Conservation (phyloP, 1,140 invertebrate species). For the Aphaenogaster floridana region DNA sequence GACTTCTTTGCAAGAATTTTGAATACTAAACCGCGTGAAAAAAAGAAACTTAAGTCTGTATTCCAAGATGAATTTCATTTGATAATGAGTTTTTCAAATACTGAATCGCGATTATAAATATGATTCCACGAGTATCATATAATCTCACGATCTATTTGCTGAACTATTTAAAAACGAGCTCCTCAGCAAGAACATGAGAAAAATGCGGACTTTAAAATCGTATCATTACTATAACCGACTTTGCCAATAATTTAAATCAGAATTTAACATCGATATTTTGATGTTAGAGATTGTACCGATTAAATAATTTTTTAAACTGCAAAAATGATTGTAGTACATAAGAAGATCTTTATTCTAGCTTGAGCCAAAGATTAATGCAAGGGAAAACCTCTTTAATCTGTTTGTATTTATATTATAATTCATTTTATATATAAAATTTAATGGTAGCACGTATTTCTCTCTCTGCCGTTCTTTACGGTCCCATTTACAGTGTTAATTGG, state of each 20-base stretch:
- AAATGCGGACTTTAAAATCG: background rate
- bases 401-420: slow-evolving; percentile 17
- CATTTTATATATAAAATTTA: background rate
- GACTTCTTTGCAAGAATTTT: background rate
- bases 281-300: background rate
- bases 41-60: background rate
- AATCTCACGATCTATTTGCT: background rate
- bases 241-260: background rate
- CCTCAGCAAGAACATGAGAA: background rate
- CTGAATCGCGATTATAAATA: background rate
- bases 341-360: background rate
- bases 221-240: background rate
- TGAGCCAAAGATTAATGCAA: background rate
- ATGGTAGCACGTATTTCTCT: background rate
- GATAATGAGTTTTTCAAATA: background rate
- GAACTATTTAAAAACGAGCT: background rate
- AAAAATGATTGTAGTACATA: background rate
- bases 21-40: background rate
- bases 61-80: background rate
- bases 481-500: slow-evolving; percentile 3
- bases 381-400: background rate
- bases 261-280: background rate
- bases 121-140: background rate
- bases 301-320: background rate
- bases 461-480: background rate